Conservation (phyloP, 2,797 vertebrate genomes). For the Lagorchestes hirsutus region DNA sequence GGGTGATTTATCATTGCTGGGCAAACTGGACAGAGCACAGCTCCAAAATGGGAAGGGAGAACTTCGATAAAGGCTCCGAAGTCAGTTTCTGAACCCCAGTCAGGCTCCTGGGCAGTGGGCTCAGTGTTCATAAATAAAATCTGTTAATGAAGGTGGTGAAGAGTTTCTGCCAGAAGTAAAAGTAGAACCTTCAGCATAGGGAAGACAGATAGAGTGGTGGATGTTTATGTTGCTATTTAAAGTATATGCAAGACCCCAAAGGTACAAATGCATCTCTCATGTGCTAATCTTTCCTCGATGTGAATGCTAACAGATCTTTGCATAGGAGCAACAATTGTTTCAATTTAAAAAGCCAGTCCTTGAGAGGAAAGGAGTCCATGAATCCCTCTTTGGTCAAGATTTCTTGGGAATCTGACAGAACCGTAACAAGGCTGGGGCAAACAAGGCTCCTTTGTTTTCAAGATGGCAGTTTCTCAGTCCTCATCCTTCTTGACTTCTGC, state of each 20-base stretch:
- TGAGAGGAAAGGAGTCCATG: background rate
- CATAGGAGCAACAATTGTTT: background rate
- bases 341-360: background rate
- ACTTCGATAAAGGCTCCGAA: background rate
- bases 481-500: background rate
- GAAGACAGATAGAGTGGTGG: background rate
- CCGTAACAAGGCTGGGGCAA: background rate
- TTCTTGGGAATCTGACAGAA: background rate
- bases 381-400: background rate
- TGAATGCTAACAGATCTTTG: background rate
- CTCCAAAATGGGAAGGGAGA: background rate
- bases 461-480: background rate
- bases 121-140: background rate
- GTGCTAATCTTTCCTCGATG: background rate
- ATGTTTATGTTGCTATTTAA: background rate
- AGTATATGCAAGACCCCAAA: background rate
- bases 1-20: background rate
- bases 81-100: too few species aligned
- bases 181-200: background rate
- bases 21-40: background rate
- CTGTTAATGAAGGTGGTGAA: background rate
- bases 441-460: background rate
- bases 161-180: background rate
- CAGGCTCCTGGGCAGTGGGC: background rate
- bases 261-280: rapidly evolving